A percentile compares a stretch with the other conserved stretches of the same genome.
These are phyloP conservation scores for Leptopterna dolabrata DNA, from an alignment of 2,888 invertebrate genomes.

Conservation along the genomic window DNA sequence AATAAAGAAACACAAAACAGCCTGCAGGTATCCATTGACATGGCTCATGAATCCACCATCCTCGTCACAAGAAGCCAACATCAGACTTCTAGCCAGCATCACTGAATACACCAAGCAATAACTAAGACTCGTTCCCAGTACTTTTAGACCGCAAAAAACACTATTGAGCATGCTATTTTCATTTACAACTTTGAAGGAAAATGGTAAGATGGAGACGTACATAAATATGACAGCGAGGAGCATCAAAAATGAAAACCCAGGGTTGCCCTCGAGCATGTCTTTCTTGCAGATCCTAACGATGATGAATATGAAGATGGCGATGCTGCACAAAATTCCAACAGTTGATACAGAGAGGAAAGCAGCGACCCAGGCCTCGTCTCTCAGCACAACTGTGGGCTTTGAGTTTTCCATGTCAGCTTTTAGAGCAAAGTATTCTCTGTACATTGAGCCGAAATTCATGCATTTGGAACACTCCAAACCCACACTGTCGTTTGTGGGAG, in stretches of 20 bases:
- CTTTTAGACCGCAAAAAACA: conserved; percentile 71
- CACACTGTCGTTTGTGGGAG: conserved; percentile 55
- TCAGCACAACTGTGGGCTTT: conserved; percentile 38
- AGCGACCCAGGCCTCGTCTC: conserved; percentile 71
- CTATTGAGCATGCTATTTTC: conserved; percentile 62
- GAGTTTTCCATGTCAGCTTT: conserved; percentile 8
- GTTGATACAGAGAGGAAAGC: conserved; percentile 76
- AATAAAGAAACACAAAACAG: conserved; percentile 74
- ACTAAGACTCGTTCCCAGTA: conserved; percentile 72
- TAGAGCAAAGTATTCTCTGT: conserved; percentile 54
- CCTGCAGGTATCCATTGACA: conserved; percentile 77
- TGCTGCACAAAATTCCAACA: conserved; percentile 74
- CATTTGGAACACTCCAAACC: conserved; percentile 60
- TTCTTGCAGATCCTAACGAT: conserved; percentile 74
- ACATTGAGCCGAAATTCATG: conserved; percentile 56
- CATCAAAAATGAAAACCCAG: conserved; percentile 69
- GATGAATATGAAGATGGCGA: conserved; percentile 76
- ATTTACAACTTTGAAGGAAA: conserved; percentile 66
- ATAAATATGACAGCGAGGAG: conserved; percentile 68
- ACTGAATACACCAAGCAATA: conserved; percentile 75
- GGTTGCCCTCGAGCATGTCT: conserved; percentile 77
- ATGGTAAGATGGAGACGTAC: conserved; percentile 68
- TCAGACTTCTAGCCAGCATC: conserved; percentile 74
- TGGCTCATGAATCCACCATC: conserved; percentile 77
- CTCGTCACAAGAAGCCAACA: conserved; percentile 74